Conservation (phyloP, 2,797 vertebrate species). For the Erpetoichthys calabaricus region DNA sequence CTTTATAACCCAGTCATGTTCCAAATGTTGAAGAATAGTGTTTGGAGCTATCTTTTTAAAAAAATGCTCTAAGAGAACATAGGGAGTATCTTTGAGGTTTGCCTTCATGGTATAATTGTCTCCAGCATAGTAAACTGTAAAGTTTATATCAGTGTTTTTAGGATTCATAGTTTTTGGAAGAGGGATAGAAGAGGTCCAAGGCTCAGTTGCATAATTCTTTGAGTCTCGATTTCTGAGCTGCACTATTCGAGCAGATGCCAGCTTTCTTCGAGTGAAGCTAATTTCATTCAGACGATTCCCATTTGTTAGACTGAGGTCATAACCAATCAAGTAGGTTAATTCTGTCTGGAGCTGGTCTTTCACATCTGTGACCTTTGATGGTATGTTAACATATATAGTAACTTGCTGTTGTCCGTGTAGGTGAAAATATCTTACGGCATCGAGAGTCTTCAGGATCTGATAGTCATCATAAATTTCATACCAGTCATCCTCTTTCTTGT, state of each 20-base stretch:
- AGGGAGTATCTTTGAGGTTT: conserved; percentile 17
- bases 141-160: conserved; percentile 22
- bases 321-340: conserved; percentile 43
- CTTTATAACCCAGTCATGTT: conserved; percentile 35
- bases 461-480: conserved; percentile 56
- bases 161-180: no score
- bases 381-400: conserved; percentile 29
- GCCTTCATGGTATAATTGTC: conserved; percentile 13
- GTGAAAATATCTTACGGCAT: conserved; percentile 39
- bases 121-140: conserved; percentile 33
- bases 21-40: conserved; percentile 16
- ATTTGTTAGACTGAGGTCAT: conserved; percentile 36
- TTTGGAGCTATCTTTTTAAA: conserved; percentile 14
- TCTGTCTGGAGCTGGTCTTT: conserved; percentile 22
- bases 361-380: conserved; percentile 24
- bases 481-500: conserved; percentile 35
- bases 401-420: conserved; percentile 24
- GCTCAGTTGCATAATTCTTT: conserved; percentile 42
- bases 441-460: conserved; percentile 47
- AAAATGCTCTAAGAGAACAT: conserved; percentile 16
- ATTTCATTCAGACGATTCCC: conserved; percentile 44
- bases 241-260: conserved; percentile 37
- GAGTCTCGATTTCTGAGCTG: conserved; percentile 38
- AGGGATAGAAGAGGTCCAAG: conserved; percentile 39
- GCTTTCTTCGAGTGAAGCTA: conserved; percentile 48